A percentile compares a stretch with the other conserved stretches of the same genome.
Conservation (phyloP, 1,140 invertebrate species). For the Brachionus sp. region DNA sequence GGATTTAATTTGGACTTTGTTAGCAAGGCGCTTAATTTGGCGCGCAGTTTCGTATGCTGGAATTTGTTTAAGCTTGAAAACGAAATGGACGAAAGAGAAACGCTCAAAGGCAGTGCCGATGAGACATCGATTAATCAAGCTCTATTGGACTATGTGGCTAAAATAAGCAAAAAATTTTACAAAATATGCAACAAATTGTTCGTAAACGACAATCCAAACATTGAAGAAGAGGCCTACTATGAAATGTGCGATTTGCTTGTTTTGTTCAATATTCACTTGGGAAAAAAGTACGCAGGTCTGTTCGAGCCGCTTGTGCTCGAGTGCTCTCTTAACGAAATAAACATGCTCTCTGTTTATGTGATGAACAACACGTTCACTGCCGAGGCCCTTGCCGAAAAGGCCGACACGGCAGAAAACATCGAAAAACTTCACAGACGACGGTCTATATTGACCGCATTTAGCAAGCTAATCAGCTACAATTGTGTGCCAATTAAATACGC, state of each 20-base stretch:
- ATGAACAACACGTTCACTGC: conserved; percentile 79
- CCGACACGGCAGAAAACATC: conserved; percentile 85
- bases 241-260: conserved; percentile 90
- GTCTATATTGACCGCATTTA: conserved; percentile 91
- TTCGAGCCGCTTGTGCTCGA: conserved; percentile 46
- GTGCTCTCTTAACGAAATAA: conserved; percentile 46
- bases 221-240: conserved; percentile 71
- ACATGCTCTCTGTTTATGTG: conserved; percentile 49
- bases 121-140: background rate
- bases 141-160: background rate
- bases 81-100: background rate
- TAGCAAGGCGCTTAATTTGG: conserved; percentile 50
- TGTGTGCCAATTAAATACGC: conserved; percentile 85
- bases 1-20: conserved; percentile 63
- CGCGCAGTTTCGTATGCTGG: conserved; percentile 39
- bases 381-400: background rate
- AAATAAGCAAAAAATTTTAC: conserved; percentile 46
- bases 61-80: conserved; percentile 1
- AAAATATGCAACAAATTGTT: conserved; percentile 46
- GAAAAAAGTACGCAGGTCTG: conserved; percentile 59
- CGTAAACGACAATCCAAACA: conserved; percentile 16
- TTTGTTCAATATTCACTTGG: conserved; percentile 84
- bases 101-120: background rate
- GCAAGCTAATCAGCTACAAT: conserved; percentile 95
- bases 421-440: conserved; percentile 91